Evolutionary conservation across 2,113 vertebrate genomes (phyloP).

Genomic region (Mastomys coucha): DNA sequence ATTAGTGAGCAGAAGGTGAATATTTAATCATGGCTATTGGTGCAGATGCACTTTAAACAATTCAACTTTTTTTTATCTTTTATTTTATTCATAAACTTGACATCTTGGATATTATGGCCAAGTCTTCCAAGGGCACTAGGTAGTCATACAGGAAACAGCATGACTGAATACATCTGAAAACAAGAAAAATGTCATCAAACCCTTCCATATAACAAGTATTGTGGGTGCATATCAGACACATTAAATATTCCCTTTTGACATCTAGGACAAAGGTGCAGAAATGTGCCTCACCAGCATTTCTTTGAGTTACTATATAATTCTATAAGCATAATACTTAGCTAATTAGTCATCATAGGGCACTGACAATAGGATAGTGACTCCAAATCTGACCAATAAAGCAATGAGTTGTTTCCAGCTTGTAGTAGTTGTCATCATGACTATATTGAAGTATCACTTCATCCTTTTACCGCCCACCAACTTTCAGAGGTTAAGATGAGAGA

Average conservation of each 20-base stretch:
- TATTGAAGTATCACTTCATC: slow-evolving; percentile 54
- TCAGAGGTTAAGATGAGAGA: slow-evolving; percentile 64
- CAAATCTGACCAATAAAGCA: slow-evolving; percentile 44
- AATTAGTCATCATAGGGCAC: slow-evolving; percentile 26
- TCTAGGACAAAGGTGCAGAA: slow-evolving; percentile 49
- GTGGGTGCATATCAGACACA: slow-evolving; percentile 25
- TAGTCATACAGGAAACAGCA: not conserved
- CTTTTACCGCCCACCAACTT: slow-evolving; percentile 62
- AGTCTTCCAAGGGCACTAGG: not conserved
- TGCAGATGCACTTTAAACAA: not conserved
- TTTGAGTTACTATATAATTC: slow-evolving; percentile 57
- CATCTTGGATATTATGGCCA: not conserved
- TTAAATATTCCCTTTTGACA: slow-evolving; percentile 47
- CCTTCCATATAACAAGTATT: slow-evolving; percentile 39
- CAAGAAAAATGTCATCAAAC: slow-evolving; percentile 45
- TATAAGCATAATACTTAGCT: slow-evolving; percentile 50
- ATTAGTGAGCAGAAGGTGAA: not conserved
- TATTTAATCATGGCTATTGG: not conserved
- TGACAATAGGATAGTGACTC: slow-evolving; percentile 38
- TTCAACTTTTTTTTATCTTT: not conserved
- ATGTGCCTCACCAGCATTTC: not conserved
- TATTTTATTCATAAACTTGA: not conserved
- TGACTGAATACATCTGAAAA: slow-evolving; percentile 11
- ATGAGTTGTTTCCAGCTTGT: slow-evolving; percentile 63
- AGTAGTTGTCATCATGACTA: slow-evolving; percentile 27